Evolutionary conservation across 2,888 invertebrate species (phyloP).

Genomic region (Plagodis pulveraria): DNA sequence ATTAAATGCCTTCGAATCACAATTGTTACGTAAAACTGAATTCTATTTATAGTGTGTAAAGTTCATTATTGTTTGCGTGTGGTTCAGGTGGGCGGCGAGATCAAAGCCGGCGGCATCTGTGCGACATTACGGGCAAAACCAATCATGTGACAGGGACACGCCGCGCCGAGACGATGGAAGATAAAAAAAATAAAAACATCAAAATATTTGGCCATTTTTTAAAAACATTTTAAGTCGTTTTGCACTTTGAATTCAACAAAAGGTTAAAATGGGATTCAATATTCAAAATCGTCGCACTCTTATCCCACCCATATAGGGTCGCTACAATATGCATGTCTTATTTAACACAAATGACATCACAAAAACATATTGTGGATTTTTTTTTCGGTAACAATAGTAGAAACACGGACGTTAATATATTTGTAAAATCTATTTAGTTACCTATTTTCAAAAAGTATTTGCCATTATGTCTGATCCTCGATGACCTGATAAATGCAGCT

Average conservation of each 20-base stretch:
- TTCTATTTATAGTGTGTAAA: conserved; percentile 13
- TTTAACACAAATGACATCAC: no score
- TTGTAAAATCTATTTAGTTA: no score
- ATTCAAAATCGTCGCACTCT: not conserved
- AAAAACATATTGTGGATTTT: no score
- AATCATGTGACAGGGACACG: conserved; percentile 72
- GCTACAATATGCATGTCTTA: no score
- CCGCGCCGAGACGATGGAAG: conserved; percentile 28
- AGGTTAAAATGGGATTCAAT: not conserved
- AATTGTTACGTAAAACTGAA: conserved; percentile 5
- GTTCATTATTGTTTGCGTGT: conserved; percentile 18
- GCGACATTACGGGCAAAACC: conserved; percentile 72
- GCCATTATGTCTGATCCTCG: no score
- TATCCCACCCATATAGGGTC: not conserved
- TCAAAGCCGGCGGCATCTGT: conserved; percentile 70
- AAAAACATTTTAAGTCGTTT: conserved; percentile 21
- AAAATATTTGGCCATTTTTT: conserved; percentile 60
- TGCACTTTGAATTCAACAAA: conserved; percentile 21
- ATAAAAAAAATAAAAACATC: conserved; percentile 52
- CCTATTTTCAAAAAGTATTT: no score
- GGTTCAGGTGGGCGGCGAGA: conserved; percentile 58
- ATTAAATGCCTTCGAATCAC: conserved; percentile 69
- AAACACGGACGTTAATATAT: no score
- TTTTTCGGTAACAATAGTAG: no score
- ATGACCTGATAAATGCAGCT: no score